Evolutionary conservation across 2,797 vertebrate species (phyloP).

Genomic region (Sebastiscus tertius): DNA sequence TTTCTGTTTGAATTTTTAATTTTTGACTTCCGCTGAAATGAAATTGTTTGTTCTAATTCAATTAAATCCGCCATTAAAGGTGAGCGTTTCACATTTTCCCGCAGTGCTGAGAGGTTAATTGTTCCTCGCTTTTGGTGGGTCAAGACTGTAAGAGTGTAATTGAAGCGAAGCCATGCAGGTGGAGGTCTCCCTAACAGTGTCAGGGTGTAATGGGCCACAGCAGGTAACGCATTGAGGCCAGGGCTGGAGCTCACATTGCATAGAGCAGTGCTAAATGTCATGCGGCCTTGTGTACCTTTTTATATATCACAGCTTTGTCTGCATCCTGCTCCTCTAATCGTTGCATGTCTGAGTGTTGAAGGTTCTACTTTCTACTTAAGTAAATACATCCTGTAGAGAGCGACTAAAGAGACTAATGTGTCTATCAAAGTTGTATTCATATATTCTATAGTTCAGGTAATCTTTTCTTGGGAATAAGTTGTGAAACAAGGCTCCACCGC

Average conservation of each 20-base stretch:
- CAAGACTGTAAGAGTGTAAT: constrained; percentile 32
- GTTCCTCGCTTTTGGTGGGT: constrained; percentile 29
- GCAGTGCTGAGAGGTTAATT: constrained; percentile 69
- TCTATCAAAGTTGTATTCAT: not conserved
- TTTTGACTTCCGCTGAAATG: constrained; percentile 25
- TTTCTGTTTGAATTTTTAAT: constrained; percentile 15
- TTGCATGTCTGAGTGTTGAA: not conserved
- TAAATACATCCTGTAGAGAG: not conserved
- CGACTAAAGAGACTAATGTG: not conserved
- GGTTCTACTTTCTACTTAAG: constrained; percentile 16
- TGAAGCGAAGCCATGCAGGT: constrained; percentile 47
- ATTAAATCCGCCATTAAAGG: constrained; percentile 45
- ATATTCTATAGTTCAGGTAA: not conserved
- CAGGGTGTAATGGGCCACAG: constrained; percentile 60
- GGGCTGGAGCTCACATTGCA: constrained; percentile 32
- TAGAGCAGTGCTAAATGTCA: constrained; percentile 48
- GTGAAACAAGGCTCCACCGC: not conserved
- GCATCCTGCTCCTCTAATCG: constrained; percentile 9
- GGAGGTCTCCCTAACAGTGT: constrained; percentile 37
- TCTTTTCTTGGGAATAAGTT: constrained; percentile 4
- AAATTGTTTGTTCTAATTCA: constrained; percentile 62
- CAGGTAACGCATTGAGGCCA: constrained; percentile 46
- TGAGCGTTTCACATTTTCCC: constrained; percentile 23
- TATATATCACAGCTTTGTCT: constrained; percentile 12
- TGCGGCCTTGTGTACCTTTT: constrained; percentile 9